Evolutionary conservation across 2,797 vertebrate genomes (phyloP), one percentile per base, ranked within the genome.

Genomic region (Spinibarbus caldwelli): DNA sequence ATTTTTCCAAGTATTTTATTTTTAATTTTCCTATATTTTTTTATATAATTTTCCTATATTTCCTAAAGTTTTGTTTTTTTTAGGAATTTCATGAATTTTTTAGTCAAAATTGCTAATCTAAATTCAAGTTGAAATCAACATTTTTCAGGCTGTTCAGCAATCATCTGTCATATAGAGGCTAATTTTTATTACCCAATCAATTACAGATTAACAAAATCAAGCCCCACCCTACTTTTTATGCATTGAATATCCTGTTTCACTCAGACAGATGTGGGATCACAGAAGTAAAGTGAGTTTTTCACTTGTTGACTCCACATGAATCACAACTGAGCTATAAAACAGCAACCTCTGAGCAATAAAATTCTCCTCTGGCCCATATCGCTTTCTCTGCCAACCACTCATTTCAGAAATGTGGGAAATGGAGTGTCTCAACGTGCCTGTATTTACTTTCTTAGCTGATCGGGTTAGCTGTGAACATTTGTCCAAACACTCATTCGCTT

Each of bases 391-490:
- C 52, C 67, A 81, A 57, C 23, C 34, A 54, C 31, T 71, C 43
- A 3, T 54, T 82, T 76, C n/a, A 36, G 29, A 76, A 82, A 45
- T 70, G 26, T 83, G 82, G 59, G 26, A 43, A 71, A 71, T 15
- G 12, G 3, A 57, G 52, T 34, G 49, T 82, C n/a, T 87, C 26
- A n/a, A 77, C 67, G 41, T 80, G 17, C 67, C 19, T 72, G 41
- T 86, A 68, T 80, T 76, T 83, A 75, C 67, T 82, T 81, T 82
- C 41, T 64, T 59, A 82, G n/a, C 67, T 80, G 68, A 79, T 73
- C 66, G 34, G 54, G 45, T 86, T 67, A 85, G 73, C 62, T 34
- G 43, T 76, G 45, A 88, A 41, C 47, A 76, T 70, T 82, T 79
- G 82, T 85, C 73, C 36, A 88, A 77, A 80, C 79, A 68, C 75